Base-by-base conservation (phyloP, 2,888 invertebrate species). In the Charanyca ferruginea region DNA sequence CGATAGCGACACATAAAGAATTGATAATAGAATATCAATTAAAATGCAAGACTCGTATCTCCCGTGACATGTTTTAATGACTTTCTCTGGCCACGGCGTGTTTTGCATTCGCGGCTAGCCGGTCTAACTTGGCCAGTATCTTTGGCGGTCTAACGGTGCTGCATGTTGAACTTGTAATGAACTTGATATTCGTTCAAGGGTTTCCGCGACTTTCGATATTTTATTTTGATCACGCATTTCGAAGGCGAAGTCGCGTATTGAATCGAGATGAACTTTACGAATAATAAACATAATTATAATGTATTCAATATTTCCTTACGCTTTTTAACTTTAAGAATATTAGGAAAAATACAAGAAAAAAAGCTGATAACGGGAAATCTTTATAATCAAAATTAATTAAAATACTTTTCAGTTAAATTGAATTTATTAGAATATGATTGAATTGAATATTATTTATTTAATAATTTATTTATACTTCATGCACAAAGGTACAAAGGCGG, bases 11-110 rank as follows among this genome's bases (percentile, higher is more conserved):
- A 78, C 72, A 75, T 59, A 73, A 49, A 67, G 83, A 80, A 85
- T 85, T 77, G 79, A 76, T 85, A 87, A 83, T 84, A 77, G 80
- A 80, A 81, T 75, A 79, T 66, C 87, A 38, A 16, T 93, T 90
- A 85, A 83, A 87, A 93, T 92, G 90, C 92, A 77, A 77, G 80
- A 18, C 84, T 83, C 85, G 90, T 86, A 60, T 79, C 81, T 80
- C 78, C 78, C 79, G 87, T 86, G 91, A 88, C 92, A 90, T 92
- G 91, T 89, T 90, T 73, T 93, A 93, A 93, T 94, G 94, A 93
- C 94, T 94, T 95, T 95, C 94, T 93, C 94, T 90, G 89, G 80
- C 83, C 87, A 79, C 80, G 82, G 80, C 80, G 85, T 85, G 88
- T 85, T 91, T 92, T 91, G 88, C 88, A 88, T 90, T 90, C 82